A percentile compares a stretch with the other conserved stretches of the same genome.
Evolutionary conservation across 2,113 vertebrate species (phyloP).

Genomic region (Callaeas wilsoni): DNA sequence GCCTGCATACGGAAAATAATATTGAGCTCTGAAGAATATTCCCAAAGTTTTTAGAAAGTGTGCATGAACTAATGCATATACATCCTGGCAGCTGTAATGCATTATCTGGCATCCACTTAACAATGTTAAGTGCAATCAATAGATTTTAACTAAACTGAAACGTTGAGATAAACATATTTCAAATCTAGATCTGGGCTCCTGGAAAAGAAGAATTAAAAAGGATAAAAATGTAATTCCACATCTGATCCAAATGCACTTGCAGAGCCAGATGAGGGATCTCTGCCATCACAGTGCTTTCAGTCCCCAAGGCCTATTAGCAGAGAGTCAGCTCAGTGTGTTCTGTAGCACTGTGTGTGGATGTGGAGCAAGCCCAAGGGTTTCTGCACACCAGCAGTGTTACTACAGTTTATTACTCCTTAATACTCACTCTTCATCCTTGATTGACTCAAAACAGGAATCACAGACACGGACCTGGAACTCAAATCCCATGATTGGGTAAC

Average conservation of each 20-base stretch:
- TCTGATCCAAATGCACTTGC: background rate
- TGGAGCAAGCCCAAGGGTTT: background rate
- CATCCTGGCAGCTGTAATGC: background rate
- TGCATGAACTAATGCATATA: background rate
- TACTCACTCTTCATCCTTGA: slow-evolving; percentile 98
- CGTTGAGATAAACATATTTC: background rate
- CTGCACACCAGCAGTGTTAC: background rate
- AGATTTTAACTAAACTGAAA: background rate
- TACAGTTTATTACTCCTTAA: background rate
- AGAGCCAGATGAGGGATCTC: background rate
- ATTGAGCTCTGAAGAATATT: background rate
- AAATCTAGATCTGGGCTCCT: background rate
- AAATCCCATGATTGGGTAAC: slow-evolving; percentile 94
- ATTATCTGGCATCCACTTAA: background rate
- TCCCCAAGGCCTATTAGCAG: background rate
- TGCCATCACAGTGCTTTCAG: background rate
- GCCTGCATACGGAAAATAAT: background rate
- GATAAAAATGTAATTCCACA: background rate
- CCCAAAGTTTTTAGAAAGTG: background rate
- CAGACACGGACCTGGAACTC: slow-evolving; percentile 97
- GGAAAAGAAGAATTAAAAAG: background rate
- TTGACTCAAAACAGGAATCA: slow-evolving; percentile 87
- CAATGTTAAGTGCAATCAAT: background rate
- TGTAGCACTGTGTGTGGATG: background rate
- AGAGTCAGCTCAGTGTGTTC: background rate